A percentile compares a stretch with the other conserved stretches of the same genome.
Conservation (phyloP, 2,888 invertebrate species). For the Pristionchus fissidentatus region DNA sequence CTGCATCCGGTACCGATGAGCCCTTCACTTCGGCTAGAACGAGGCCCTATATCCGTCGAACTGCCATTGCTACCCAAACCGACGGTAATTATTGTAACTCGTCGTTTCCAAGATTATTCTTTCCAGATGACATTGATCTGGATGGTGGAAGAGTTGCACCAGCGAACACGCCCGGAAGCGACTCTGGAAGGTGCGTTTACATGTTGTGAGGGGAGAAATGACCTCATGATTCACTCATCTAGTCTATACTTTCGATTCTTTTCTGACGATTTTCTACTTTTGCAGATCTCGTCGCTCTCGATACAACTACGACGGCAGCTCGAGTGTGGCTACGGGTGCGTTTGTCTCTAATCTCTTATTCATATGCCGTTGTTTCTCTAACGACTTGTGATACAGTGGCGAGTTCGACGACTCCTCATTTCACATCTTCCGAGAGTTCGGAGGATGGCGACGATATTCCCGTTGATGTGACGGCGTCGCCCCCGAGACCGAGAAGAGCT, state of each 20-base stretch:
- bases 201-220: neutral
- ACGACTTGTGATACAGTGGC: neutral
- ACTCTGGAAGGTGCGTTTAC: neutral
- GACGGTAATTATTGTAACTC: neutral
- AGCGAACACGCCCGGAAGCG: neutral
- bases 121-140: no score
- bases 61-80: neutral
- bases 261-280: no score
- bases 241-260: neutral
- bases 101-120: neutral
- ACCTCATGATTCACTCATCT: no score
- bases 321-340: neutral
- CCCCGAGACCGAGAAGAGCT: slow-evolving; percentile 13
- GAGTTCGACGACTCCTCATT: neutral
- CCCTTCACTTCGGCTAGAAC: slow-evolving; percentile 4
- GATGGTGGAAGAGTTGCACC: neutral
- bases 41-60: neutral
- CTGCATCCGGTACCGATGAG: neutral
- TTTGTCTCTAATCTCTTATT: no score
- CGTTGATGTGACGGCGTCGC: neutral
- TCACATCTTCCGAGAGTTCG: neutral
- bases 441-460: neutral
- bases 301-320: no score
- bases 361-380: neutral
- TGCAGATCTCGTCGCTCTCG: neutral